These are phyloP conservation scores for Tetranychus truncatus DNA, from an alignment of 2,888 invertebrate species.

Conservation along the genomic window DNA sequence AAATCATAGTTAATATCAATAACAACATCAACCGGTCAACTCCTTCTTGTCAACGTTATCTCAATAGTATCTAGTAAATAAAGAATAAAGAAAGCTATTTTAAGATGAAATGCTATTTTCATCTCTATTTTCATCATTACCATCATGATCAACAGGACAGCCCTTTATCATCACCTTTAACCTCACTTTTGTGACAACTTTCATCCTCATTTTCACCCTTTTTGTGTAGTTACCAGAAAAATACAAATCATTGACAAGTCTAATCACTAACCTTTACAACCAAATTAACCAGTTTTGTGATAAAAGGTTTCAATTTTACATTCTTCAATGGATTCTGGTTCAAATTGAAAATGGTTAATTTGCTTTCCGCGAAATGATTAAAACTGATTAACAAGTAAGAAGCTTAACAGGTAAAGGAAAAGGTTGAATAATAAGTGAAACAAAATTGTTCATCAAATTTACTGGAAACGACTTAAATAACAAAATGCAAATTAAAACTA, in stretches of 20 bases:
- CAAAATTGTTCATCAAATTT: too few species aligned
- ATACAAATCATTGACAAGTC: neutral
- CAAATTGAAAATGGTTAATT: too few species aligned
- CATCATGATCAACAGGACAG: neutral
- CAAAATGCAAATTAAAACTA: too few species aligned
- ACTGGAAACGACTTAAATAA: too few species aligned
- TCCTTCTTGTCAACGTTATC: constrained; percentile 1
- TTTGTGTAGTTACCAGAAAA: neutral
- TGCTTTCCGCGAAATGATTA: too few species aligned
- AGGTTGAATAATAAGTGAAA: too few species aligned
- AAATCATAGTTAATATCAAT: neutral
- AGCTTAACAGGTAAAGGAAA: too few species aligned
- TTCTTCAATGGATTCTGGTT: too few species aligned
- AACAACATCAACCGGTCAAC: neutral
- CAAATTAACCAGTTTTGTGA: too few species aligned
- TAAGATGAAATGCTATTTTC: neutral
- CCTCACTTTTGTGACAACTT: neutral
- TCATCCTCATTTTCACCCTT: neutral
- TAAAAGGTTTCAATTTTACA: too few species aligned
- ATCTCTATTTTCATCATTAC: neutral
- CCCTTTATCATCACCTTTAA: neutral
- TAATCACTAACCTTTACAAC: neutral
- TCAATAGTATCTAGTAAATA: neutral
- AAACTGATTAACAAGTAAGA: too few species aligned
- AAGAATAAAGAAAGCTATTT: neutral